Conservation (phyloP, 2,797 vertebrate species). For the Erethizon dorsatum region DNA sequence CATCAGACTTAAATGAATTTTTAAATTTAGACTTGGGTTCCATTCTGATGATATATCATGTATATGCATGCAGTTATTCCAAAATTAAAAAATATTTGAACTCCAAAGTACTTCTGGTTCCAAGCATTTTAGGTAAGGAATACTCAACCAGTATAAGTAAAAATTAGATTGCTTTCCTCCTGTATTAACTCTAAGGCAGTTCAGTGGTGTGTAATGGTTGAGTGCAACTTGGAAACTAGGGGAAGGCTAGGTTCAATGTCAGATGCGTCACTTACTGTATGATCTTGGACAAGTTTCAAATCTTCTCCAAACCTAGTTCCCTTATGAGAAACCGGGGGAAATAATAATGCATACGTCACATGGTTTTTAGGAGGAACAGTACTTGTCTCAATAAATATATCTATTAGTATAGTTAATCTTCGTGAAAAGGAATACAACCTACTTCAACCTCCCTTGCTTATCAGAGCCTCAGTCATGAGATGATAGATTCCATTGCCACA, state of each 20-base stretch:
- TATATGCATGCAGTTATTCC: not conserved
- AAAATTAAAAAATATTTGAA: not conserved
- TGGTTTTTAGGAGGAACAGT: not conserved
- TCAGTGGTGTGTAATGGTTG: not conserved
- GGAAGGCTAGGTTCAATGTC: not conserved
- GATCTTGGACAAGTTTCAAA: conserved; percentile 35
- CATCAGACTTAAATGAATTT: not conserved
- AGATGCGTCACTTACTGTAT: not conserved
- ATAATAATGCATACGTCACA: not conserved
- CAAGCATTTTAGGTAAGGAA: not conserved
- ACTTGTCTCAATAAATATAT: not conserved
- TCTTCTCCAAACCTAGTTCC: not conserved
- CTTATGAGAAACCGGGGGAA: conserved; percentile 15
- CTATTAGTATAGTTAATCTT: not conserved
- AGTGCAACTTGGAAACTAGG: not conserved
- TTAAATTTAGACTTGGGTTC: not conserved
- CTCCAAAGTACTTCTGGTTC: not conserved
- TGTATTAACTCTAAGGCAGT: not conserved
- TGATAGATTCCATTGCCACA: not conserved
- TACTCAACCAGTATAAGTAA: not conserved
- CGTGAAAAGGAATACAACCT: not conserved
- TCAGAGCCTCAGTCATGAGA: not conserved
- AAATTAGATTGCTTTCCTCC: not conserved
- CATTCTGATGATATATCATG: not conserved
- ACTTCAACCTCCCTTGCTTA: not conserved